A percentile compares a stretch with the other conserved stretches of the same genome.
phyloP scores from a whole-genome alignment of 2,888 invertebrate genomes.

The Scaptomyza cyrtandrae region DNA sequence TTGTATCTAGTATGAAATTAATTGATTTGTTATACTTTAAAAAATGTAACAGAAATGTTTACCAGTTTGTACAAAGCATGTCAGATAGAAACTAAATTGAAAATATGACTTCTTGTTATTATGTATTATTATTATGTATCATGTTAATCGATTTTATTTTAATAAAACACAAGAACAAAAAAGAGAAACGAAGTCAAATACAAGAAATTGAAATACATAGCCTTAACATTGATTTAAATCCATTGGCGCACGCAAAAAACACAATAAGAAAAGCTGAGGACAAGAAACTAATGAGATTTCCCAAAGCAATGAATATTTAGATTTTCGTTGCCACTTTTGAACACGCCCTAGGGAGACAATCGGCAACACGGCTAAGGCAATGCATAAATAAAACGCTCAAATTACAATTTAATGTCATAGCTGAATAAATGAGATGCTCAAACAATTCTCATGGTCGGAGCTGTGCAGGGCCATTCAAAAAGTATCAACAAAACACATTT shows the following conservation, averaged over 20 bases:
- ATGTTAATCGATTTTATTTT: too few species aligned
- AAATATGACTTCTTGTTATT: too few species aligned
- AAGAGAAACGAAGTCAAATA: neutral
- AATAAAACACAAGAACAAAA: too few species aligned
- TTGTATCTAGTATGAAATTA: neutral
- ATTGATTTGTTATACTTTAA: too few species aligned
- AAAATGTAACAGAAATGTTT: too few species aligned
- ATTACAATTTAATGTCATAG: conserved; percentile 57
- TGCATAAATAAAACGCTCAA: conserved; percentile 51
- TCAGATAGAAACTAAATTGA: too few species aligned
- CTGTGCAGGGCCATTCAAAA: too few species aligned
- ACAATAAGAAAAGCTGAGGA: conserved; percentile 16
- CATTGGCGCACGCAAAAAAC: conserved; percentile 35
- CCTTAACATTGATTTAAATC: conserved; percentile 13
- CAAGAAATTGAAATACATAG: conserved; percentile 13
- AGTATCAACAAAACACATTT: conserved; percentile 32
- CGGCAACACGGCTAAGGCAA: conserved; percentile 22
- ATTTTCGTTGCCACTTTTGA: conserved; percentile 55
- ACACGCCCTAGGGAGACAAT: conserved; percentile 44
- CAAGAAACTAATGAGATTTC: conserved; percentile 24
- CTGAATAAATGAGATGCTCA: conserved; percentile 12
- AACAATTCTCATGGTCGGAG: conserved; percentile 7
- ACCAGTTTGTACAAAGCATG: too few species aligned
- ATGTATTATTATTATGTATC: too few species aligned
- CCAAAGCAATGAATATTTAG: conserved; percentile 60